These are phyloP conservation scores for Drosophila fulvimacula DNA, from an alignment of 2,888 invertebrate species.

Conservation along the genomic window DNA sequence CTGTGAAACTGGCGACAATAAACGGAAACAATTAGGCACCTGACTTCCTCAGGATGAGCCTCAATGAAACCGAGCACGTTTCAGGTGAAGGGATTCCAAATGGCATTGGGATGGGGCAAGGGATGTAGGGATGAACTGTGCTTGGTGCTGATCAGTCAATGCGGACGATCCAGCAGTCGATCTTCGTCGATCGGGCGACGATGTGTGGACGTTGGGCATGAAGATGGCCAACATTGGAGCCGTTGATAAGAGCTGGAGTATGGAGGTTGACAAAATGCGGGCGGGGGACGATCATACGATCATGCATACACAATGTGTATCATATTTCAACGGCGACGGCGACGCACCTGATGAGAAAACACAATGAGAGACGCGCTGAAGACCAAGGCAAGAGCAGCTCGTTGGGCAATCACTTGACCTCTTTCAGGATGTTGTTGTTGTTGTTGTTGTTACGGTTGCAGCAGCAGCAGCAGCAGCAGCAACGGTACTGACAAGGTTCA, in stretches of 20 bases:
- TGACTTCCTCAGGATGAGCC: slow-evolving; percentile 84
- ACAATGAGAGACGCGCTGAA: slow-evolving; percentile 69
- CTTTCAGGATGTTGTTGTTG: slow-evolving; percentile 82
- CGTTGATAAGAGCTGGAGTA: slow-evolving; percentile 12
- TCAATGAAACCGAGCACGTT: slow-evolving; percentile 50
- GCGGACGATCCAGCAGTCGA: slow-evolving; percentile 19
- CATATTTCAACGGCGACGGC: slow-evolving; percentile 75
- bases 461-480: slow-evolving; percentile 32
- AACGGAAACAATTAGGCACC: slow-evolving; percentile 84
- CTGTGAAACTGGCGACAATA: slow-evolving; percentile 51
- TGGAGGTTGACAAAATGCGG: slow-evolving; percentile 15
- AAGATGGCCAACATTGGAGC: slow-evolving; percentile 24
- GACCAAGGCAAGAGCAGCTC: slow-evolving; percentile 29
- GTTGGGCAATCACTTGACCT: slow-evolving; percentile 81
- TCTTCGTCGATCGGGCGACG: slow-evolving; percentile 16
- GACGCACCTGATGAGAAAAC: slow-evolving; percentile 83
- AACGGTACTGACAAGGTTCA: slow-evolving; percentile 67
- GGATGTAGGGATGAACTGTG: slow-evolving; percentile 17
- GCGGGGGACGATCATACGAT: slow-evolving; percentile 54
- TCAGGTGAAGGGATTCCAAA: slow-evolving; percentile 21
- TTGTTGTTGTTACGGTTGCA: slow-evolving; percentile 6
- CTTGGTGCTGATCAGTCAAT: slow-evolving; percentile 39
- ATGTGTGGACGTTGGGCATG: slow-evolving; percentile 39
- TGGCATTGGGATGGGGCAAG: slow-evolving; percentile 3
- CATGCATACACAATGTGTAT: slow-evolving; percentile 82